Base-by-base conservation (phyloP, 2,113 vertebrate species). In the Sialia sialis region DNA sequence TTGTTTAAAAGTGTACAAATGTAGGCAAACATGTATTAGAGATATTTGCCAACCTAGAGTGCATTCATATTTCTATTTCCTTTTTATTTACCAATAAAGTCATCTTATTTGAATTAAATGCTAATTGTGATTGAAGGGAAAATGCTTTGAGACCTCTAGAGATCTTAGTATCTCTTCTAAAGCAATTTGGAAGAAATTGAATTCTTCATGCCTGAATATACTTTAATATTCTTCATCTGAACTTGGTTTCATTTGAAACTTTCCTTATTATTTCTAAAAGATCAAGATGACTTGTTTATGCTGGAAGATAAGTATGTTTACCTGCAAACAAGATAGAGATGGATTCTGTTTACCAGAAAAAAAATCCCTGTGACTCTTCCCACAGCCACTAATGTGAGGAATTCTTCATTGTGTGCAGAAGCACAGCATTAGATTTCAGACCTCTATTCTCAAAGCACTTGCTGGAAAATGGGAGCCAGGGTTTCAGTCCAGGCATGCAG, bases 21-120 rank as follows among this genome's bases (percentile, higher is more conserved):
- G 3, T 36, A 76, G 43, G 12, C 22, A 89, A 83, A 48, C 10
- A 41, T 1, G 4, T 39, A 44, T 85, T 75, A 58, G 36, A 70
- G 38, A 29, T 79, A 60, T 27, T 73, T 92, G 26, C 46, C 38
- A 36, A 46, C 22, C 4, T 41, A 10, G 54, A 67, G 13, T 56
- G 15, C 32, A 49, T 68, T 90, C 56, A 48, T 8, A 46, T 70
- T 70, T 75, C 38, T 84, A 29, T 78, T 87, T 84, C 23, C 69
- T 67, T 96, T 92, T 66, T 92, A 77, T 94, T 94, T 94, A 93
- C 74, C 52, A 87, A 91, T 83, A 46, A 94, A 87, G 70, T 66
- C 1, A 87, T 93, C 75, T 87, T 73, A 90, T 91, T 91, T 95
- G 52, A 93, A 93, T 87, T 76, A 66, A 95, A 89, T 92, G 56